A percentile compares a stretch with the other conserved stretches of the same genome.
Conservation (phyloP, 2,888 invertebrate species). For the Rhopalosiphum nymphaeae region DNA sequence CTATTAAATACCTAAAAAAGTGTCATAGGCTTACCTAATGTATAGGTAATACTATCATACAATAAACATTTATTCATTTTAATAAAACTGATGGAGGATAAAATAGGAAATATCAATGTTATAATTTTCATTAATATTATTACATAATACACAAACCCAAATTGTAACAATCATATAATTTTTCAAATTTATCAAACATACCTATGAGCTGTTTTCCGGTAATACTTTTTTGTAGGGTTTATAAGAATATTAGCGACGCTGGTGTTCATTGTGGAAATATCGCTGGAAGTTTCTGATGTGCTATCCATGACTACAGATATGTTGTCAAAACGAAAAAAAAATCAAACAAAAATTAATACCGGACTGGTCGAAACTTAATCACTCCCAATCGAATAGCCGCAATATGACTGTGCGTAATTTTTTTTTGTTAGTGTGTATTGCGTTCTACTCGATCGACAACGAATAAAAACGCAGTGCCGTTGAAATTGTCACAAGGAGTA, state of each 20-base stretch:
- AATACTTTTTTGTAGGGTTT: constrained; percentile 59
- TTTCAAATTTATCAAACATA: constrained; percentile 46
- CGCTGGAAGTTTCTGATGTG: constrained; percentile 18
- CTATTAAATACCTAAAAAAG: background rate
- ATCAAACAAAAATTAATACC: background rate
- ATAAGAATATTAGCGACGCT: background rate
- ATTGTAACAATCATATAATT: constrained; percentile 17
- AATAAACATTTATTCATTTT: background rate
- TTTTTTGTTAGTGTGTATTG: background rate
- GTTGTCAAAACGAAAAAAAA: background rate
- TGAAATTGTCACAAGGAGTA: constrained; percentile 28
- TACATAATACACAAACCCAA: background rate
- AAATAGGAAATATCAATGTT: background rate
- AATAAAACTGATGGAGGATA: background rate
- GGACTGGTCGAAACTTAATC: background rate
- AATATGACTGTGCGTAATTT: background rate
- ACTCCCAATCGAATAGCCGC: constrained; percentile 4
- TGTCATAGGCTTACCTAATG: background rate
- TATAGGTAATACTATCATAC: background rate
- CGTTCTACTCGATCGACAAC: background rate
- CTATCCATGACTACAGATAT: constrained; percentile 13
- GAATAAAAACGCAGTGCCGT: background rate
- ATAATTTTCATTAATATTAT: background rate
- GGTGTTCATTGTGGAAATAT: background rate
- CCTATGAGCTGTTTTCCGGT: constrained; percentile 65